Evolutionary conservation across 2,888 invertebrate species (phyloP), one percentile per base, ranked within the genome.

Genomic region (Himalopsyche tibetana): DNA sequence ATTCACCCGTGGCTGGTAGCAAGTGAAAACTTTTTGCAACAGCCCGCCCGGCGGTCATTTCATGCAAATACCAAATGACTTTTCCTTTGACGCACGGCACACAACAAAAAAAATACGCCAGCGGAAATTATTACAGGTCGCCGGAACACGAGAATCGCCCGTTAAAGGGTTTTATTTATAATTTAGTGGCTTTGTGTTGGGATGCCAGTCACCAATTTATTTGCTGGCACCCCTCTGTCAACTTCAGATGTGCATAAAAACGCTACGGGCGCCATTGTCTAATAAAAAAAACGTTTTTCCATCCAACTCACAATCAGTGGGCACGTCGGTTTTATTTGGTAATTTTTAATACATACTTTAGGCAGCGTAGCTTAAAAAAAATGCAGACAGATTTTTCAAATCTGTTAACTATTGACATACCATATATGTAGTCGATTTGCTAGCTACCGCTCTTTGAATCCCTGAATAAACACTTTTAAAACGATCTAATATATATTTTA

Each of bases 131-230:
- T 82, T 45, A 55, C 82, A 45, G 42, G 55, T 51, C 55, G 36
- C 63, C 63, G 63, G 63, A 74, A 85, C 51, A 82, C 82, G 74
- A 85, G 79, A 45, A 81, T 42, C 74, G 63, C 74, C 82, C 82
- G 82, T 51, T 55, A 81, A 85, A 82, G 85, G 82, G 56, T 42
- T 82, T 28, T 74, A 82, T 85, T 81, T 81, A 85, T 85, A 63
- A 85, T 85, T 85, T 74, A 81, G 42, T 40, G 38, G 81, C 69
- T 84, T 82, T 63, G 80, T 82, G 38, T 42, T 38, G 74, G 63
- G 63, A 51, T 56, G 86, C 63, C 86, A 86, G 83, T 85, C 86
- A 63, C 42, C 86, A 81, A 84, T 84, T 80, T 84, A 86, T 86
- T 85, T 55, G 86, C 56, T 51, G 80, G 51, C 51, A 51, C 45